Base-by-base conservation (phyloP, 2,113 vertebrate genomes). In the Microcebus ravelobensis region DNA sequence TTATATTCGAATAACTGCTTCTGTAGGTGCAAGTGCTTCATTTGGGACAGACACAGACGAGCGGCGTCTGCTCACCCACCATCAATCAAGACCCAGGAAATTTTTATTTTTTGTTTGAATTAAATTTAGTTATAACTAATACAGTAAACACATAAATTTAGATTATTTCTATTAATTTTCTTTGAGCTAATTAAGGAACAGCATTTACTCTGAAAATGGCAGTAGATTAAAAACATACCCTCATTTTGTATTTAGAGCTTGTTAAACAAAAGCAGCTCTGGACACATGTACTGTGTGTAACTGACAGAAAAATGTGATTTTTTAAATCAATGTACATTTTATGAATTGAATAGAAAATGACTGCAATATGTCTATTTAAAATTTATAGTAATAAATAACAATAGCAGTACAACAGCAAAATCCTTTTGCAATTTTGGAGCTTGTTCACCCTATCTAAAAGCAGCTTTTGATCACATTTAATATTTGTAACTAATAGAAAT, bases 1-100 rank as follows among this genome's bases (percentile, higher is more conserved):
- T 99, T 97, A 99, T 99, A 99, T 98, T 98, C 98, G 99, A 99
- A 98, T 98, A 99, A 99, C 98, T 98, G 98, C 98, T 98, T 99
- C 97, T 97, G 98, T 98, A 99, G 99, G 98, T 97, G 86, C 98
- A 96, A 98, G 96, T 80, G 94, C 98, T 95, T 98, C 95, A 96
- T 98, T 98, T 94, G 87, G 90, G 98, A 79, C 96, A 98, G 96
- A 92, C 61, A 85, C 87, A 97, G 96, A 97, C 11, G 9, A 71
- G 95, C 76, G 84, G 65, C 86, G 98, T 98, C 97, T 98, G 98
- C 87, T 97, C 84, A 55, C 74, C 95, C 21, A 65, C 55, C 96
- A 97, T 96, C 97, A 96, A 95, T 98, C 97, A 96, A 87, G 0
- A 25, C 81, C 90, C 92, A 81, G 91, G 97, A 96, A 97, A 97